Base-by-base conservation (phyloP, 2,888 invertebrate genomes). In the Drosophila rubida region DNA sequence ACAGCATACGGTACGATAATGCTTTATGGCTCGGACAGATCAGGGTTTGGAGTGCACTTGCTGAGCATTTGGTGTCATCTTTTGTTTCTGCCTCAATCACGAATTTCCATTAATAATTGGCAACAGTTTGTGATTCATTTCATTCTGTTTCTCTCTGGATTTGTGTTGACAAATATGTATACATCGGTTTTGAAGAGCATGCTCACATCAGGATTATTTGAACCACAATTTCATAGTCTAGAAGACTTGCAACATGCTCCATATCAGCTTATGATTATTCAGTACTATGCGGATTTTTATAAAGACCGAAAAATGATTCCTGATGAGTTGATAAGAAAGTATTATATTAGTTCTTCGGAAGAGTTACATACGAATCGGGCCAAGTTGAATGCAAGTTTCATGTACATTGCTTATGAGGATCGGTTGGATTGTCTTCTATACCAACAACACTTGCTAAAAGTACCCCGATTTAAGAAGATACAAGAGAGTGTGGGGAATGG, bases 121-220 rank as follows among this genome's bases (percentile, higher is more conserved):
- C 72, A 73, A 35, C 73, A 73, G 27, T 1, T 27, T 32, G 25
- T 16, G 0, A 72, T 72, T 13, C 69, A 73, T 1, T 37, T 45
- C 0, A 55, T 80, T 7, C 1, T 78, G 3, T 39, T 75, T 3
- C 13, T 78, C 2, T 27, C 48, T 7, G 81, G 87, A 1, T 79
- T 88, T 25, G 51, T 84, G 2, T 13, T 88, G 6, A 80, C 76
- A 5, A 85, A 71, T 27, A 23, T 75, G 5, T 85, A 88, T 30
- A 37, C 62, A 35, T 71, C 82, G 0, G 32, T 69, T 16, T 27
- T 88, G 2, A 76, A 75, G 0, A 84, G 88, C 42, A 80, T 80
- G 61, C 27, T 84, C 0, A 82, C 86, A 0, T 55, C 78, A 0
- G 78, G 77, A 2, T 45, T 87, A 4, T 87, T 77, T 51, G 78